These are phyloP conservation scores for Cheirogaleus major DNA, from an alignment of 2,797 vertebrate genomes.

Conservation along the genomic window DNA sequence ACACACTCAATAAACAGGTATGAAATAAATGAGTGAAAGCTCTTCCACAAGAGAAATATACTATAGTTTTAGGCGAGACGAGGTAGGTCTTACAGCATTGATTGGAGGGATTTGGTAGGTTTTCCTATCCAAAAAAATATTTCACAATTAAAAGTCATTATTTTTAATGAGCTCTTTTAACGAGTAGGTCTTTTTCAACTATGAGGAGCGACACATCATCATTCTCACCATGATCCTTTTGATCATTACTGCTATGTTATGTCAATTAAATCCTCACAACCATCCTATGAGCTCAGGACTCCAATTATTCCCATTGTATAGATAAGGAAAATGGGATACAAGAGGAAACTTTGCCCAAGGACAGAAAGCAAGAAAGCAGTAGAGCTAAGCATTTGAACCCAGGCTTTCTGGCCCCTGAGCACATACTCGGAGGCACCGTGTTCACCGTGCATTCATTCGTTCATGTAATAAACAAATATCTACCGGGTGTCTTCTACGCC, in stretches of 20 bases:
- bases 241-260: background rate
- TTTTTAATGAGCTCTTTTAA: background rate
- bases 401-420: background rate
- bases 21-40: background rate
- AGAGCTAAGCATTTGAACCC: background rate
- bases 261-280: background rate
- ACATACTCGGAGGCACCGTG: background rate
- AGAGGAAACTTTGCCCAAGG: background rate
- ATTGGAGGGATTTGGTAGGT: background rate
- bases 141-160: background rate
- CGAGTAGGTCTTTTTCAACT: background rate
- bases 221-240: background rate
- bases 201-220: background rate
- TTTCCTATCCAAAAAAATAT: background rate
- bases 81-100: background rate
- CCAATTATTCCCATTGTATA: background rate
- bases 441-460: background rate
- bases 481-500: background rate
- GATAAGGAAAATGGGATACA: background rate
- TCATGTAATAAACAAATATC: background rate
- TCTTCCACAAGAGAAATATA: background rate
- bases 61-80: background rate
- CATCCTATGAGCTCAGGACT: background rate
- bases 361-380: background rate
- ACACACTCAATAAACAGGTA: background rate